Conservation (phyloP, 92 coral and sea anemone species). For the Porites lobata region DNA sequence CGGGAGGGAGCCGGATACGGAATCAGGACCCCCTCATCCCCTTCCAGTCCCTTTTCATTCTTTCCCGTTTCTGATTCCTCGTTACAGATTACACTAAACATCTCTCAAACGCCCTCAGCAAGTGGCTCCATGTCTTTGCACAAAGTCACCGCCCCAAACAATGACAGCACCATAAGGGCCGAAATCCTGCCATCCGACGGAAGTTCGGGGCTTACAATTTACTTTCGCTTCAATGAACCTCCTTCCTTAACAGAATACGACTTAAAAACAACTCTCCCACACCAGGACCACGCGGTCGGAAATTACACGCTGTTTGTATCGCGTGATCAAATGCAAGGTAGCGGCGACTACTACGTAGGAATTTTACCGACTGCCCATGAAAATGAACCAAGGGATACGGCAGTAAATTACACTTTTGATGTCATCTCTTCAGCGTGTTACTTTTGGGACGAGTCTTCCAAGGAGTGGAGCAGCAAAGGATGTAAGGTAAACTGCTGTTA, state of each 20-base stretch:
- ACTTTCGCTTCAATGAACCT: constrained; percentile 56
- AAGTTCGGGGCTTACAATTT: constrained; percentile 49
- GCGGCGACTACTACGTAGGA: constrained; percentile 81
- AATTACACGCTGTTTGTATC: constrained; percentile 66
- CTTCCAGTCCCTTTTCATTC: background rate
- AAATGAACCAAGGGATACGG: background rate
- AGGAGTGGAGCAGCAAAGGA: constrained; percentile 79
- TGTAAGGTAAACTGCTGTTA: constrained; percentile 70
- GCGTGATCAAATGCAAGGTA: constrained; percentile 67
- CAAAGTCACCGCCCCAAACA: constrained; percentile 53
- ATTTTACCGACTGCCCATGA: constrained; percentile 51
- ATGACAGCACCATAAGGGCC: constrained; percentile 63
- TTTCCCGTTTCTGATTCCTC: background rate
- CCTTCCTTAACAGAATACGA: constrained; percentile 81
- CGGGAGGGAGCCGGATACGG: no score
- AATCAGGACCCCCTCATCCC: background rate
- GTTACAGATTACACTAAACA: constrained; percentile 63
- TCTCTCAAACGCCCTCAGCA: constrained; percentile 61
- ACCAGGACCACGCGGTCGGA: constrained; percentile 39
- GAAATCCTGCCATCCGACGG: constrained; percentile 68
- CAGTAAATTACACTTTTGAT: constrained; percentile 77
- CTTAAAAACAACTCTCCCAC: constrained; percentile 56
- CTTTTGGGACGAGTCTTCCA: constrained; percentile 70
- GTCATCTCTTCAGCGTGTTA: constrained; percentile 84
- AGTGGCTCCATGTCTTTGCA: constrained; percentile 70